Percentiles rank a stretch among this genome's conserved stretches.
Evolutionary conservation across 2,113 vertebrate genomes (phyloP).

Genomic region (Anolis sagrei): DNA sequence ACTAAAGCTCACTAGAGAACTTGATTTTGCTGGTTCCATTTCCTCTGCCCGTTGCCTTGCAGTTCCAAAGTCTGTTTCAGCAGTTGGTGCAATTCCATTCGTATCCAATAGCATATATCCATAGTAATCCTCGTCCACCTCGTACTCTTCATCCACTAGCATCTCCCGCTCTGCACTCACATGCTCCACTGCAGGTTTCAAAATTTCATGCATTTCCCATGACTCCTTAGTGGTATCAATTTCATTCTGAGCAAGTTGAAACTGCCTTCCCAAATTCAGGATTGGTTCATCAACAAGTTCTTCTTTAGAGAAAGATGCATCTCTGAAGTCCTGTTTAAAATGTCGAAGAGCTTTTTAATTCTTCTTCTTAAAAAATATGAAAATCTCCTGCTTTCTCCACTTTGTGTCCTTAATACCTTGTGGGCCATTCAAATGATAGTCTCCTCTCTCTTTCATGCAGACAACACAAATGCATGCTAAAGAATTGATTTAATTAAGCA

Average conservation of each 20-base stretch:
- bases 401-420: not conserved
- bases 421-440: not conserved
- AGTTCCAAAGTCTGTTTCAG: constrained; percentile 16
- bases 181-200: constrained; percentile 51
- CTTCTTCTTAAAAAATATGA: not conserved
- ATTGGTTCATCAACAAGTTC: constrained; percentile 82
- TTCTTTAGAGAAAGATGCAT: constrained; percentile 76
- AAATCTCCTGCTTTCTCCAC: not conserved
- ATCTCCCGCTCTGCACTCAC: constrained; percentile 78
- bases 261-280: constrained; percentile 79
- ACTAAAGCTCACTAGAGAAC: constrained; percentile 5
- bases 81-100: constrained; percentile 11
- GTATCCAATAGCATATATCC: not conserved
- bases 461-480: not conserved
- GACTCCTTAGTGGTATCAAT: constrained; percentile 64
- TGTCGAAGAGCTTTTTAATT: constrained; percentile 6
- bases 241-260: constrained; percentile 72
- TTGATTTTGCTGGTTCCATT: constrained; percentile 9
- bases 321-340: constrained; percentile 76
- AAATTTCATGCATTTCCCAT: constrained; percentile 81
- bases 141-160: constrained; percentile 84
- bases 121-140: constrained; percentile 61
- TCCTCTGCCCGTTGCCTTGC: constrained; percentile 53
- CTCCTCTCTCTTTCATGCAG: not conserved
- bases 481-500: not conserved